Evolutionary conservation across 2,113 vertebrate species (phyloP).

Genomic region (Vanacampus margaritifer): DNA sequence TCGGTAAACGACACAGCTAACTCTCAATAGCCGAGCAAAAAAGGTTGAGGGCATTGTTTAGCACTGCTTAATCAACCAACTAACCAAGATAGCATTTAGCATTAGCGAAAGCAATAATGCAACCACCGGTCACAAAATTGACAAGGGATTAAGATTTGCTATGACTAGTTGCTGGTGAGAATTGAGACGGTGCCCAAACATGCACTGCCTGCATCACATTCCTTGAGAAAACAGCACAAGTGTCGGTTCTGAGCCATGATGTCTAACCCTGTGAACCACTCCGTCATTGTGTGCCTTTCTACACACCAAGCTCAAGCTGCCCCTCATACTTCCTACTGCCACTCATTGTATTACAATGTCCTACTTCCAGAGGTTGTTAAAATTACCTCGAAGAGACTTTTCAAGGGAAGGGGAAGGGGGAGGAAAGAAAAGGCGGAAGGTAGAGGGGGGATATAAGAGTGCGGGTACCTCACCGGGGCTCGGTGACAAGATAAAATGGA

Average conservation of each 20-base stretch:
- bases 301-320: constrained; percentile 31
- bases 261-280: constrained; percentile 13
- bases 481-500: constrained; percentile 68
- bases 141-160: too few species aligned
- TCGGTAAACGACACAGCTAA: too few species aligned
- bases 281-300: constrained; percentile 17
- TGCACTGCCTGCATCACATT: constrained; percentile 29
- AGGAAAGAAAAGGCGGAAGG: constrained; percentile 3
- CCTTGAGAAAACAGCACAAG: constrained; percentile 5
- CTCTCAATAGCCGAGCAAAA: too few species aligned
- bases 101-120: too few species aligned
- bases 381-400: constrained; percentile 23
- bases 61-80: too few species aligned
- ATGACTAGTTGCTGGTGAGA: too few species aligned
- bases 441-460: constrained; percentile 24
- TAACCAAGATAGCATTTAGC: too few species aligned
- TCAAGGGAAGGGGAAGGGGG: not conserved
- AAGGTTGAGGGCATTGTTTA: too few species aligned
- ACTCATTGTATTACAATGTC: constrained; percentile 28
- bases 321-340: constrained; percentile 16
- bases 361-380: constrained; percentile 55
- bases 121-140: too few species aligned
- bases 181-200: not conserved
- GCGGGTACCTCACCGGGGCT: constrained; percentile 33
- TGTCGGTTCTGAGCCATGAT: constrained; percentile 23